Evolutionary conservation across 2,888 invertebrate genomes (phyloP), one percentile per base, ranked within the genome.

Genomic region (Polyommatus icarus): DNA sequence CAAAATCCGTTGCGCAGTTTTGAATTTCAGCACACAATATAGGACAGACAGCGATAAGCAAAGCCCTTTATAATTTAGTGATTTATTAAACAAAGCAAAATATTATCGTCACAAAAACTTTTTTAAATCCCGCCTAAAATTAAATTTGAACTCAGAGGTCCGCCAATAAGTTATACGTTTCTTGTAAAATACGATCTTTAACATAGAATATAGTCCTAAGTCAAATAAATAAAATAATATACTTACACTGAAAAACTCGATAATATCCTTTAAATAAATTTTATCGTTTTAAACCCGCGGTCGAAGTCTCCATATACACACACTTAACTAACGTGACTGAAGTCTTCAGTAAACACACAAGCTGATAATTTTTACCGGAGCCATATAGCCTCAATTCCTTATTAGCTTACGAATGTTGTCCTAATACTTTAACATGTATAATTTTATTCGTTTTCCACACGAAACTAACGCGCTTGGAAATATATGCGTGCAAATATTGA

Each of bases 261-360:
- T n/a, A n/a, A n/a, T n/a, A n/a, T 67, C 32, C 67, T 67, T 67
- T 29, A 67, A 32, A 29, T 20, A 67, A 67, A 1, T 67, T 15
- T 15, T 24, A 24, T 61, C 61, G 61, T 61, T 29, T 67, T 6
- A 5, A 67, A 67, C 29, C 32, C 46, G 73, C 73, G 29, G 29
- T 46, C 75, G 75, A 18, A 8, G 50, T 50, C 40, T 54, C 75
- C 12, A 75, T 32, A 29, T 29, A 75, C 75, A 18, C 4, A 40
- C 18, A 46, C 46, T 20, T 73, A 20, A 75, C 75, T 75, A 50
- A 75, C 73, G 73, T 40, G 75, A 75, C 67, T 46, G 15, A 71
- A 87, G 85, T 83, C 87, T 87, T 85, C 80, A 79, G 79, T 83
- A 87, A 88, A 87, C 83, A 85, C 78, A 80, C 80, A 79, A 79